Base-by-base conservation (phyloP, 2,797 vertebrate species). In the Sebastes iracundus region DNA sequence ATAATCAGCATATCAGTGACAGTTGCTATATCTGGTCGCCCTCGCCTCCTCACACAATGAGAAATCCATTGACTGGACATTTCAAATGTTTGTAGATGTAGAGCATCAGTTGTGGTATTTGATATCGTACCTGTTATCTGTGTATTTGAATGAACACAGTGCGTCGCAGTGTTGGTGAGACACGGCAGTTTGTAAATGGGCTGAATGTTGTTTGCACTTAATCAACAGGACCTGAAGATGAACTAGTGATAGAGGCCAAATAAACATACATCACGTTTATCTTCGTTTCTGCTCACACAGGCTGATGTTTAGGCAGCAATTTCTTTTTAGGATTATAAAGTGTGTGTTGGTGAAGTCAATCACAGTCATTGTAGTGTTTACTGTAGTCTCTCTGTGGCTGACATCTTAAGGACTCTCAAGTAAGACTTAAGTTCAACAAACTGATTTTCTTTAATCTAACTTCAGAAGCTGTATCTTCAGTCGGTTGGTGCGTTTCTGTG, bases 181-280 rank as follows among this genome's bases (percentile, higher is more conserved):
- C 78, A 38, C 85, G 53, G 73, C 76, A 49, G 80, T 86, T 92
- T 81, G 77, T 82, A 53, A 89, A 82, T 77, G 82, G 81, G 23
- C 65, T 90, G 89, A 92, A 90, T 87, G 86, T 88, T 67, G 82
- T 93, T 89, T 90, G 92, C 86, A 72, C 87, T 88, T 83, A 32
- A n/a, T 72, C 35, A 65, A 78, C 23, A 83, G 82, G 90, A 92
- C 77, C 88, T 91, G 82, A 82, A 82, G 82, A 82, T 66, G 65
- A 92, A 82, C 68, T 82, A 78, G 87, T 91, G 88, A 85, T 84
- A 77, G 91, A 90, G 90, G 92, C 93, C 92, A 93, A 94, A 93
- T 83, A 81, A 84, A 92, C 79, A 32, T 75, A 38, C 71, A 58
- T 83, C 81, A 76, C 64, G 9, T 85, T 64, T 56, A 82, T 76